These are phyloP conservation scores for Drosophila emarginata DNA, from an alignment of 2,888 invertebrate species.

Conservation along the genomic window DNA sequence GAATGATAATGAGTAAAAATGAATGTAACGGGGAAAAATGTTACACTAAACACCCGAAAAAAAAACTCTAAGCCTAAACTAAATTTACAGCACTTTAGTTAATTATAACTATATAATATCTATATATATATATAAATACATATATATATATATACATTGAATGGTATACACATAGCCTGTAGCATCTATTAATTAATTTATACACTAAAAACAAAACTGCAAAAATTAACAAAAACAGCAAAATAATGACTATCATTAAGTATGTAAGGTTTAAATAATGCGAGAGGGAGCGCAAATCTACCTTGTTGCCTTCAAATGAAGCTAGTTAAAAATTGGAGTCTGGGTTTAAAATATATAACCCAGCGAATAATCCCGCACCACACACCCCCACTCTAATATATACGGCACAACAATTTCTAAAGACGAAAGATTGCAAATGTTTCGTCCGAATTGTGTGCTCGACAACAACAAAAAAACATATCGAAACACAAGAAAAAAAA, in stretches of 20 bases:
- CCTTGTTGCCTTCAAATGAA: conserved; percentile 82
- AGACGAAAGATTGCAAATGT: conserved; percentile 36
- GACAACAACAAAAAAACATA: background rate
- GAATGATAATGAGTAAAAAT: background rate
- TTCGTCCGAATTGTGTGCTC: conserved; percentile 15
- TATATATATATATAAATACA: conserved; percentile 25
- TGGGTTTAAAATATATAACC: conserved; percentile 25
- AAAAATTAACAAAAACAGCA: conserved; percentile 31
- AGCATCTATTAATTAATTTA: conserved; percentile 62
- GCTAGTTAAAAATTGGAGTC: conserved; percentile 73
- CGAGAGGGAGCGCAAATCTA: conserved; percentile 69
- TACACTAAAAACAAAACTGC: conserved; percentile 29
- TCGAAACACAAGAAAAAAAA: background rate
- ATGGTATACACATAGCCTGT: conserved; percentile 63
- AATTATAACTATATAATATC: conserved; percentile 35
- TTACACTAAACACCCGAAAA: conserved; percentile 30
- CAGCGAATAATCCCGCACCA: conserved; percentile 17
- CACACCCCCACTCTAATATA: conserved; percentile 6
- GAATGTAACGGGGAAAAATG: conserved; percentile 27
- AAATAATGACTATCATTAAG: conserved; percentile 24
- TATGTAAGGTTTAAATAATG: conserved; percentile 41
- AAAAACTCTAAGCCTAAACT: conserved; percentile 10
- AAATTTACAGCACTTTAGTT: conserved; percentile 56
- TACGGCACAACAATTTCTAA: background rate
- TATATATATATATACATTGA: conserved; percentile 38